phyloP scores from a whole-genome alignment of 2,888 invertebrate species.

The Phengaris alcon region DNA sequence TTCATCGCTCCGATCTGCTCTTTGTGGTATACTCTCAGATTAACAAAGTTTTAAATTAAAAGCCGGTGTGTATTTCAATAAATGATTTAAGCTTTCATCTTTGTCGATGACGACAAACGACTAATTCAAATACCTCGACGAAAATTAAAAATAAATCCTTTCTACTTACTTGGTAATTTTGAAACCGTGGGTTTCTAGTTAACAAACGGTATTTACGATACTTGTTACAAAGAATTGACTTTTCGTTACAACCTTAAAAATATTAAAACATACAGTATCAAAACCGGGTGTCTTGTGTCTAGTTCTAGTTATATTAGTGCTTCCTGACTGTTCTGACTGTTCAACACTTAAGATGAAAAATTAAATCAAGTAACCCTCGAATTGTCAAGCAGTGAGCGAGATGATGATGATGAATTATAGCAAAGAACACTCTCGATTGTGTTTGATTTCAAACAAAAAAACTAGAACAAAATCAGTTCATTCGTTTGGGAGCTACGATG shows the following conservation, averaged over 20 bases:
- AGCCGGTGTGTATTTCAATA: constrained; percentile 52
- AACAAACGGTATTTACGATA: background rate
- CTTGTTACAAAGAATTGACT: background rate
- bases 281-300: too few relatives aligned
- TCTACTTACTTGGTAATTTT: background rate
- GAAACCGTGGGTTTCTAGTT: background rate
- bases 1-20: constrained; percentile 77
- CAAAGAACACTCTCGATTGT: too few relatives aligned
- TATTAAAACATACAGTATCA: too few relatives aligned
- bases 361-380: too few relatives aligned
- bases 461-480: too few relatives aligned
- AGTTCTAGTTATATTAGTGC: too few relatives aligned
- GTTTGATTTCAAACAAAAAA: too few relatives aligned
- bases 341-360: too few relatives aligned
- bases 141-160: constrained; percentile 13
- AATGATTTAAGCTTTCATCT: constrained; percentile 32
- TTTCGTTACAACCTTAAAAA: background rate
- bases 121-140: constrained; percentile 15
- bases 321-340: too few relatives aligned
- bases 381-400: too few relatives aligned
- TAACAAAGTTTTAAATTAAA: constrained; percentile 79
- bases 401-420: too few relatives aligned
- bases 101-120: constrained; percentile 23
- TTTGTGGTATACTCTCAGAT: constrained; percentile 75
- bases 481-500: too few relatives aligned